These are phyloP conservation scores for Meiosimyza platycephala DNA, from an alignment of 2,888 invertebrate genomes.

Conservation along the genomic window DNA sequence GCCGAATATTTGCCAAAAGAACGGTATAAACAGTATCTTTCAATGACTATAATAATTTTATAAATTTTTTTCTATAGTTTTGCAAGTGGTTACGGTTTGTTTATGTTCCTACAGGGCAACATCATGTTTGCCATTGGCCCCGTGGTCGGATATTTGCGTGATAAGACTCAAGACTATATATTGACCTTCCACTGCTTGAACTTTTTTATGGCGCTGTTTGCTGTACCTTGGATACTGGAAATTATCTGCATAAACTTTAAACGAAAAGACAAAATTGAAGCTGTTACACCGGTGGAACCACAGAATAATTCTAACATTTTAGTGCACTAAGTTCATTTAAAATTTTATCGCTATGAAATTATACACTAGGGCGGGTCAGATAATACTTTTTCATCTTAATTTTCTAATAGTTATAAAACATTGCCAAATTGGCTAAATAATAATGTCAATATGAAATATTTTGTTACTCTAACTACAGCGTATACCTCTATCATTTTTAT, in stretches of 20 bases:
- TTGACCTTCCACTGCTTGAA: constrained; percentile 77
- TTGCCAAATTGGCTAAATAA: no score
- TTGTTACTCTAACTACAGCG: no score
- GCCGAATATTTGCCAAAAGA: constrained; percentile 76
- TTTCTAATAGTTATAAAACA: no score
- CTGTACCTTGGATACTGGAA: constrained; percentile 77
- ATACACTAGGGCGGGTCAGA: no score
- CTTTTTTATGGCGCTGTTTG: constrained; percentile 74
- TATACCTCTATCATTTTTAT: no score
- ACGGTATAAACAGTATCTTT: constrained; percentile 53
- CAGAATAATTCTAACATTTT: no score
- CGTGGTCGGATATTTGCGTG: constrained; percentile 74
- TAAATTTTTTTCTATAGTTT: constrained; percentile 66
- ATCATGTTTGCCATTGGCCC: constrained; percentile 77
- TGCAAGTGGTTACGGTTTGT: constrained; percentile 79
- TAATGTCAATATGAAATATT: no score
- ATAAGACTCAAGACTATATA: constrained; percentile 74
- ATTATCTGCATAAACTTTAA: constrained; percentile 61
- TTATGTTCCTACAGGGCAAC: constrained; percentile 78
- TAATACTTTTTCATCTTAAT: no score
- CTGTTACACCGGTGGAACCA: no score
- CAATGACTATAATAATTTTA: neutral
- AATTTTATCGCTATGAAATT: no score
- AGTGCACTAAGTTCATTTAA: no score
- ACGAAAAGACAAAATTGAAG: constrained; percentile 43